A percentile compares a stretch with the other conserved stretches of the same genome.
phyloP scores from a whole-genome alignment of 2,888 invertebrate genomes.

The Endotricha flammealis region DNA sequence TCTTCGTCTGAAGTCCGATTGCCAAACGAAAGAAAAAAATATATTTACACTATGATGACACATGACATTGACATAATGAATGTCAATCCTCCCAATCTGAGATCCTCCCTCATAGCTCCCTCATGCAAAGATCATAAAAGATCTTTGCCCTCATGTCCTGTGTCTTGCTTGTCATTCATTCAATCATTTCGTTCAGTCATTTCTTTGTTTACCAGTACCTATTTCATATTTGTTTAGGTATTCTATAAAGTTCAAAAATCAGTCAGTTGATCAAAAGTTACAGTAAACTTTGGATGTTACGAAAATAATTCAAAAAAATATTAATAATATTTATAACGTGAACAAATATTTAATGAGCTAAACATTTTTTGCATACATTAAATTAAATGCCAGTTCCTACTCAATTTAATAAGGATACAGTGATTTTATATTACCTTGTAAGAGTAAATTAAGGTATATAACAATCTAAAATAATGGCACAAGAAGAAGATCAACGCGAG shows the following conservation, averaged over 20 bases:
- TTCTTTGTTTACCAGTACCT: no score
- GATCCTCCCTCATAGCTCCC: no score
- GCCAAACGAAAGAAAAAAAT: no score
- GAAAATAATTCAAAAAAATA: neutral
- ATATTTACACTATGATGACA: no score
- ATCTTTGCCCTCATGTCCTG: no score
- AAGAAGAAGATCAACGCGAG: conserved; percentile 42
- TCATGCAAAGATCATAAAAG: no score
- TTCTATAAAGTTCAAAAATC: neutral
- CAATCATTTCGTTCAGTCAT: no score
- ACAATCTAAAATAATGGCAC: conserved; percentile 35
- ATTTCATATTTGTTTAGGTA: no score
- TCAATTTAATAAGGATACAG: neutral
- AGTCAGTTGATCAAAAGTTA: neutral
- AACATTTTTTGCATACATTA: neutral
- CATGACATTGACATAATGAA: no score
- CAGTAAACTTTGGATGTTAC: neutral
- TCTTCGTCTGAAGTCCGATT: no score
- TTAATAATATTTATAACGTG: neutral
- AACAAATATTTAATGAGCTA: neutral
- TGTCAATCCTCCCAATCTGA: no score
- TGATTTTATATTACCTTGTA: neutral
- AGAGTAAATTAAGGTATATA: neutral
- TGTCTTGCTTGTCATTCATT: no score
- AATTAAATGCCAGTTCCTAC: neutral